A percentile compares a stretch with the other conserved stretches of the same genome.
Conservation (phyloP, 2,888 invertebrate species). For the Cephus nigrinus region DNA sequence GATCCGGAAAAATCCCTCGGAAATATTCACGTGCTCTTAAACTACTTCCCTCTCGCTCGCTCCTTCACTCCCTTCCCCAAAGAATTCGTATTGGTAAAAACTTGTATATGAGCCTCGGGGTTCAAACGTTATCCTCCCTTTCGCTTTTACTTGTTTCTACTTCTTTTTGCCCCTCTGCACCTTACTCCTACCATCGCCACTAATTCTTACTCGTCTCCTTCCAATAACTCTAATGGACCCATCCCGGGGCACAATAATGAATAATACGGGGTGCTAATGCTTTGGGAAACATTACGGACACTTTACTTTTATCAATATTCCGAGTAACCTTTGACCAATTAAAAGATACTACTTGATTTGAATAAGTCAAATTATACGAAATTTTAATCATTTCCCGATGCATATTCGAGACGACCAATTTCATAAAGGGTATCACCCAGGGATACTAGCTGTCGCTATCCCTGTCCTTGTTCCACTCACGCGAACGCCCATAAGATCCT, state of each 20-base stretch:
- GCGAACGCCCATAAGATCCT: not conserved
- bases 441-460: not conserved
- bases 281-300: not conserved
- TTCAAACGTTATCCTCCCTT: not conserved
- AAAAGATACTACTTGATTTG: not conserved
- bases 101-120: not conserved
- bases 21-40: not conserved
- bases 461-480: not conserved
- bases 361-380: not conserved
- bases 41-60: not conserved
- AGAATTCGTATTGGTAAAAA: not conserved
- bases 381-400: not conserved
- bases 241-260: not conserved
- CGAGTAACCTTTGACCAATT: not conserved
- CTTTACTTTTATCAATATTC: not conserved
- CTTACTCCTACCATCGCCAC: not conserved
- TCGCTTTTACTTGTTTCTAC: not conserved
- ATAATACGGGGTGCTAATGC: not conserved
- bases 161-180: not conserved
- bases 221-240: not conserved
- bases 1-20: not conserved
- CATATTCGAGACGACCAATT: not conserved
- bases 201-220: not conserved
- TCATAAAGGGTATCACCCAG: not conserved
- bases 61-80: not conserved